phyloP scores from a whole-genome alignment of 2,888 invertebrate species.

The Leucophenga montana region DNA sequence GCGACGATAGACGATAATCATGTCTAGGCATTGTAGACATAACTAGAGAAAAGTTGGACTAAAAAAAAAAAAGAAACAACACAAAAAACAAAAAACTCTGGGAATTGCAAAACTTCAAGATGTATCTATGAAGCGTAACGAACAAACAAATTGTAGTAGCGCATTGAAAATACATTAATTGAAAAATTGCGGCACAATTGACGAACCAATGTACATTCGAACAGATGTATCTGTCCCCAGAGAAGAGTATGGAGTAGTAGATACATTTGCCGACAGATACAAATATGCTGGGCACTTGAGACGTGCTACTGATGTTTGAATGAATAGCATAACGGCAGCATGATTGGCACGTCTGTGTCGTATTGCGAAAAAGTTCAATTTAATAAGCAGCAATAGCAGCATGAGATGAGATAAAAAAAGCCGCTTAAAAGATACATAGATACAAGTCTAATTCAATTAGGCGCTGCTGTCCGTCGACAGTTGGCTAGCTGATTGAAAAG shows the following conservation, averaged over 20 bases:
- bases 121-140: not conserved
- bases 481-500: not conserved
- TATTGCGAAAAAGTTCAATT: conserved; percentile 13
- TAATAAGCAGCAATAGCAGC: not conserved
- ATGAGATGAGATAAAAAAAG: too few relatives aligned
- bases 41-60: not conserved
- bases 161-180: conserved; percentile 23
- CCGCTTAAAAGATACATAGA: not conserved
- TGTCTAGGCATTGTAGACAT: not conserved
- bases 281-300: too few relatives aligned
- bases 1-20: not conserved
- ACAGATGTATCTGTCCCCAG: too few relatives aligned
- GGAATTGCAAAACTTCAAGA: conserved; percentile 15
- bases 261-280: too few relatives aligned
- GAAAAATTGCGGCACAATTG: conserved; percentile 23
- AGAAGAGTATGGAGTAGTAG: too few relatives aligned
- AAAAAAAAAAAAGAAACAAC: too few relatives aligned
- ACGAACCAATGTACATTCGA: not conserved
- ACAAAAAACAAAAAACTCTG: conserved; percentile 2
- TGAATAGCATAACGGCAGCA: not conserved
- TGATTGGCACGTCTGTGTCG: conserved; percentile 1
- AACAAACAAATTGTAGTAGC: conserved; percentile 1
- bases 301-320: too few relatives aligned
- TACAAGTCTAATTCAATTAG: conserved; percentile 15
- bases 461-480: not conserved